A percentile compares a stretch with the other conserved stretches of the same genome.
phyloP scores from a whole-genome alignment of 2,113 vertebrate species.

The Anhinga rufa region DNA sequence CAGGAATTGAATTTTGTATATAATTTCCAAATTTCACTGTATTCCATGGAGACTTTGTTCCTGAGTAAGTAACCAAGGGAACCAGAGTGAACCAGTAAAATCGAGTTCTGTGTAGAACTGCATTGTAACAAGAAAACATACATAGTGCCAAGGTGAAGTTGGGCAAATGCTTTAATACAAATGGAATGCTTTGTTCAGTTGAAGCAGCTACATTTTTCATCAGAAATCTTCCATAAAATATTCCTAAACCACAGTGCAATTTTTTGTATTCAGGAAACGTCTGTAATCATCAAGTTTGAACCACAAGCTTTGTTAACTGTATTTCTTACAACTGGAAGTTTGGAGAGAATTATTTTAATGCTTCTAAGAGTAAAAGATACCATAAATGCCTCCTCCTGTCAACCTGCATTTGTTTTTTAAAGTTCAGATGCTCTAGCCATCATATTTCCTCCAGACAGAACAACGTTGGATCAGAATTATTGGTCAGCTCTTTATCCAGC shows the following conservation, averaged over 20 bases:
- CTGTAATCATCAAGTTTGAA: background rate
- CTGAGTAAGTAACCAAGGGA: conserved; percentile 13
- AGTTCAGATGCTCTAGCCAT: background rate
- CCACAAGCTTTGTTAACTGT: background rate
- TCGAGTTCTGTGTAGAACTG: background rate
- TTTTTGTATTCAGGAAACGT: background rate
- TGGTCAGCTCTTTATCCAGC: background rate
- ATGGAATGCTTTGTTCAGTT: background rate
- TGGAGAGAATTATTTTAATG: background rate
- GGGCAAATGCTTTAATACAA: background rate
- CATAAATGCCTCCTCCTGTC: background rate
- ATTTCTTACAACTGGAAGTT: background rate
- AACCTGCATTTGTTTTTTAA: background rate
- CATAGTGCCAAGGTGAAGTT: background rate
- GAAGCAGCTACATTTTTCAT: background rate
- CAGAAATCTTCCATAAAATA: background rate
- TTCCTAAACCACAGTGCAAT: background rate
- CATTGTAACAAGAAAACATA: background rate
- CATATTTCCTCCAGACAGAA: background rate
- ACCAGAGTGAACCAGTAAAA: background rate
- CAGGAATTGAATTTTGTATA: background rate
- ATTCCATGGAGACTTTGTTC: background rate
- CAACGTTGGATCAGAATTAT: background rate
- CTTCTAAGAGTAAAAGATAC: background rate
- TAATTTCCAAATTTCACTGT: background rate